phyloP scores from a whole-genome alignment of 2,888 invertebrate genomes.

The Heliconius cydno region DNA sequence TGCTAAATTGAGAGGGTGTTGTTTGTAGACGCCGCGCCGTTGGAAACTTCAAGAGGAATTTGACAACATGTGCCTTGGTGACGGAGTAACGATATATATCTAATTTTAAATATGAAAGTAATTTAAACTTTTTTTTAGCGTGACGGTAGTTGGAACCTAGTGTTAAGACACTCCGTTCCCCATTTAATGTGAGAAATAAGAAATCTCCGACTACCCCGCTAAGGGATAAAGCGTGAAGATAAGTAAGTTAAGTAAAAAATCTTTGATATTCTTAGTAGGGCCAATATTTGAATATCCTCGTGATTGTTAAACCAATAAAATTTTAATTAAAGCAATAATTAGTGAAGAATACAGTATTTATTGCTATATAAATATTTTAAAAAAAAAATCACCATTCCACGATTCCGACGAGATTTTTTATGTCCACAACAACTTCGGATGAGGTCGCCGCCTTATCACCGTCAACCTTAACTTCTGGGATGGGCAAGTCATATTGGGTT shows the following conservation, averaged over 20 bases:
- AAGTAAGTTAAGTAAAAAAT: too few relatives aligned
- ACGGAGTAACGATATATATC: neutral
- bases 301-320: too few relatives aligned
- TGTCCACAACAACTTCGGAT: slow-evolving; percentile 66
- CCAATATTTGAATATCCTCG: too few relatives aligned
- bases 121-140: too few relatives aligned
- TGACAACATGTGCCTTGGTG: neutral
- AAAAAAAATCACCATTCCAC: slow-evolving; percentile 67
- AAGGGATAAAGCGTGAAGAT: too few relatives aligned
- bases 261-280: too few relatives aligned
- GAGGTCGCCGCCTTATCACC: slow-evolving; percentile 58
- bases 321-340: too few relatives aligned
- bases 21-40: slow-evolving; percentile 5
- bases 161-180: too few relatives aligned
- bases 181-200: too few relatives aligned
- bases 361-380: neutral
- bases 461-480: slow-evolving; percentile 32
- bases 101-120: neutral
- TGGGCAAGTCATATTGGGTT: slow-evolving; percentile 32
- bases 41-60: slow-evolving; percentile 10
- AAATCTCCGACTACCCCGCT: too few relatives aligned
- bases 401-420: slow-evolving; percentile 65
- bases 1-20: slow-evolving; percentile 20
- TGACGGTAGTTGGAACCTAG: too few relatives aligned
- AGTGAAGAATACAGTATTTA: neutral